Conservation (phyloP, 2,797 vertebrate species). For the Sebastes taczanowskii region DNA sequence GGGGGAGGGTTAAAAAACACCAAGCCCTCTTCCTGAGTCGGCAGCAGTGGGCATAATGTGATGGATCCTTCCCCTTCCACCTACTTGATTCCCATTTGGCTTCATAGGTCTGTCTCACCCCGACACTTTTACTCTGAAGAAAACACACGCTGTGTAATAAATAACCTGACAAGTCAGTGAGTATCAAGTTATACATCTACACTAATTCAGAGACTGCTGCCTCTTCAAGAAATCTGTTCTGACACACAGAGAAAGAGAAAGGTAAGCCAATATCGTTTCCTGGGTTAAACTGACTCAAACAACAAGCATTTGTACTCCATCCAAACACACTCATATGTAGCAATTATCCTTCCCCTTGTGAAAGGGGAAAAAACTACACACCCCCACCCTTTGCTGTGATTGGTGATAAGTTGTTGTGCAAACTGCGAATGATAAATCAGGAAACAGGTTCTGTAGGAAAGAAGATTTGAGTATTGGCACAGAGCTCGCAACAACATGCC, state of each 20-base stretch:
- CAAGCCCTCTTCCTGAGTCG: constrained; percentile 60
- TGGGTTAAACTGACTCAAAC: constrained; percentile 51
- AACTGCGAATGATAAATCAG: constrained; percentile 64
- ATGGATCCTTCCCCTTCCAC: constrained; percentile 53
- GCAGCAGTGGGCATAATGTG: constrained; percentile 47
- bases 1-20: constrained; percentile 70
- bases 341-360: constrained; percentile 43
- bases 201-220: constrained; percentile 7
- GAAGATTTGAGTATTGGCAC: constrained; percentile 41
- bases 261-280: constrained; percentile 41
- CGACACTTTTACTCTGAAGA: constrained; percentile 1
- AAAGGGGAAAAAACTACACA: constrained; percentile 3
- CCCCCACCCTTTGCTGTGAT: constrained; percentile 30
- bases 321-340: constrained; percentile 41
- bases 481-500: constrained; percentile 19
- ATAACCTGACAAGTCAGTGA: not conserved
- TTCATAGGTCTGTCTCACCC: not conserved
- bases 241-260: constrained; percentile 31
- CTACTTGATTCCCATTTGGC: constrained; percentile 10
- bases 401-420: constrained; percentile 50
- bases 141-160: not conserved
- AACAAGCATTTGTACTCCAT: constrained; percentile 45
- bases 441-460: constrained; percentile 73
- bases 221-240: constrained; percentile 18
- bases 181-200: constrained; percentile 2